Conservation (phyloP, 2,113 vertebrate species). For the Zosterops borbonicus region DNA sequence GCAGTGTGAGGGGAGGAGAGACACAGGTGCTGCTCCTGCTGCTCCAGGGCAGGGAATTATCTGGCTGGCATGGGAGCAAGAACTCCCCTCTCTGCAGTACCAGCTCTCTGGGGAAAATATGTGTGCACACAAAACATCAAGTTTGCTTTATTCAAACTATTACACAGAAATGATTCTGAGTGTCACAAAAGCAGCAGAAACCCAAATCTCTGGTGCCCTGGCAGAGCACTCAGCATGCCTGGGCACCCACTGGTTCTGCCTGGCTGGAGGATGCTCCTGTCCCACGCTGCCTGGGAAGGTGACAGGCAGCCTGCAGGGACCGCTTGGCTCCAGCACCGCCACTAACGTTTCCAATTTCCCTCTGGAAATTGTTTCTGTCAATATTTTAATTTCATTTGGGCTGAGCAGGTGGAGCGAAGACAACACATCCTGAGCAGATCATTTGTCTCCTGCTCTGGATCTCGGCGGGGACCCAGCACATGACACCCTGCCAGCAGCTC, state of each 20-base stretch:
- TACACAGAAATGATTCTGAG: background rate
- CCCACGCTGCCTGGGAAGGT: accelerated
- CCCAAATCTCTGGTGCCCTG: accelerated
- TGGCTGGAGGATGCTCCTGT: background rate
- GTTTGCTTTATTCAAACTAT: background rate
- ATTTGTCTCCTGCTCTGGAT: background rate
- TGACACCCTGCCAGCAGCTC: accelerated
- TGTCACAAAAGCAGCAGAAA: background rate
- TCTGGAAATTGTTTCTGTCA: slow-evolving; percentile 38
- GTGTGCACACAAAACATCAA: background rate
- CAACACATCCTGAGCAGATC: background rate
- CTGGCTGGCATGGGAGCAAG: accelerated
- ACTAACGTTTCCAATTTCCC: background rate
- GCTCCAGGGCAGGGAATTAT: background rate
- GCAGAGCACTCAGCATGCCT: accelerated
- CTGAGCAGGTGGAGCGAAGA: background rate
- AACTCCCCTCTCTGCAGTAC: background rate
- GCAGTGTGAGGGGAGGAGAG: accelerated
- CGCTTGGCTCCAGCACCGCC: accelerated
- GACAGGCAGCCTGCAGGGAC: background rate
- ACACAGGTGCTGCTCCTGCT: accelerated
- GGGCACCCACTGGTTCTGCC: background rate
- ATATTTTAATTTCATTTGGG: slow-evolving; percentile 36
- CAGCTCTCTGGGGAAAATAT: accelerated
- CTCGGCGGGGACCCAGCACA: accelerated